Evolutionary conservation across 2,113 vertebrate genomes (phyloP).

Genomic region (Phylloscopus trochilus): DNA sequence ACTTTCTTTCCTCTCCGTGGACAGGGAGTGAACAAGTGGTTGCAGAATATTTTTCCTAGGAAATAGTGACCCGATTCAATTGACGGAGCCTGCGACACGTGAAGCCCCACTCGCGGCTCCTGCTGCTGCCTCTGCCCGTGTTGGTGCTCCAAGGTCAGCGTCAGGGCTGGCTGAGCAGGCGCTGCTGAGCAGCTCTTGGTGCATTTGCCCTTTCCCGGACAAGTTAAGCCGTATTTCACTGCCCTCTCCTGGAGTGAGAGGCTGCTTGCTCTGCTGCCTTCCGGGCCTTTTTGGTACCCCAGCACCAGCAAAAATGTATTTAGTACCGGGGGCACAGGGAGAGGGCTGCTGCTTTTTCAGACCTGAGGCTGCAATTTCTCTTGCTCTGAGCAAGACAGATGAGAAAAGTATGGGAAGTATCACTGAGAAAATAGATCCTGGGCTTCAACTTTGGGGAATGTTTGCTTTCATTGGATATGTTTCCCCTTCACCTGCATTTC

Average conservation of each 20-base stretch:
- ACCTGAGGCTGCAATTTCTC: neutral
- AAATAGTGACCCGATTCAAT: neutral
- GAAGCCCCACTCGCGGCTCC: neutral
- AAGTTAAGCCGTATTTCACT: neutral
- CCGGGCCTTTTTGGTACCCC: neutral
- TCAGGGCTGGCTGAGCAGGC: neutral
- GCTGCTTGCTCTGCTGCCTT: neutral
- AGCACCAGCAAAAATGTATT: neutral
- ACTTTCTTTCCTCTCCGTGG: neutral
- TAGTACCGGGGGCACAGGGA: neutral
- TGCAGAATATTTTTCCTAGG: neutral
- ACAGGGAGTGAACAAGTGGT: neutral
- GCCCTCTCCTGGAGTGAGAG: slow-evolving; percentile 20
- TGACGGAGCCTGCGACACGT: rapidly evolving
- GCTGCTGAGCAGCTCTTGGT: neutral
- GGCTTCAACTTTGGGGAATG: neutral
- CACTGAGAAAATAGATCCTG: neutral
- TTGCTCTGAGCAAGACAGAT: neutral
- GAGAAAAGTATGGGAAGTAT: neutral
- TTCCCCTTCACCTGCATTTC: neutral
- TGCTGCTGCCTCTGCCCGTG: neutral
- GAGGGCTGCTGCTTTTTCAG: neutral
- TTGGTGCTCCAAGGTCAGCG: neutral
- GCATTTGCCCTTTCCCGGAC: neutral
- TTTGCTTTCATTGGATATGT: neutral